phyloP scores from a whole-genome alignment of 2,888 invertebrate species.

The Gryllus longicercus region DNA sequence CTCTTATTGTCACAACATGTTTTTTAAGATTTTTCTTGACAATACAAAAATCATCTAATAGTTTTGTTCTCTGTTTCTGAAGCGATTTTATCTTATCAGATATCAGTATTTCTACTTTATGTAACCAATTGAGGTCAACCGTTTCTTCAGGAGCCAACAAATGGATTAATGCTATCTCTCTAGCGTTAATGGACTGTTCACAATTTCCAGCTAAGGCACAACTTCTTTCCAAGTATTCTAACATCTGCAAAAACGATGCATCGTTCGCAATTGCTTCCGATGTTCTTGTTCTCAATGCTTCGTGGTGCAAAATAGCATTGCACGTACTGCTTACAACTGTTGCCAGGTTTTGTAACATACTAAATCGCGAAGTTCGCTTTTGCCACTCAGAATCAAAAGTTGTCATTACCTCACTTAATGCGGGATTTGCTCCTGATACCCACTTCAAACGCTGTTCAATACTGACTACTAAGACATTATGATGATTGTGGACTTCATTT shows the following conservation, averaged over 20 bases:
- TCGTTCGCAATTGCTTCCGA: slow-evolving; percentile 55
- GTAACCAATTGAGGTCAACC: too few species aligned
- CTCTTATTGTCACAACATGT: slow-evolving; percentile 38
- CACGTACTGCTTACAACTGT: slow-evolving; percentile 56
- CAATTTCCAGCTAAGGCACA: too few species aligned
- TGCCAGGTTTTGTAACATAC: slow-evolving; percentile 53
- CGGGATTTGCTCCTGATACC: slow-evolving; percentile 85
- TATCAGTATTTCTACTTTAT: slow-evolving; percentile 6
- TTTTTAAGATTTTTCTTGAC: slow-evolving; percentile 42
- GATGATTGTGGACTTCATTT: slow-evolving; percentile 62
- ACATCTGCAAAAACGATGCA: slow-evolving; percentile 51
- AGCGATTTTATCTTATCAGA: slow-evolving; percentile 35
- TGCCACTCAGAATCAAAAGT: slow-evolving; percentile 59
- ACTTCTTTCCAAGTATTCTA: background rate
- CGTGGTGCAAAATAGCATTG: slow-evolving; percentile 60
- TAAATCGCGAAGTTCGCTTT: slow-evolving; percentile 51
- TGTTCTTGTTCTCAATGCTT: slow-evolving; percentile 58
- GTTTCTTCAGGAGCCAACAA: too few species aligned
- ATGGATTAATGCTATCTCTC: too few species aligned
- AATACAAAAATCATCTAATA: slow-evolving; percentile 55
- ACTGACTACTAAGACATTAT: slow-evolving; percentile 57
- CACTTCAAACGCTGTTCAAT: slow-evolving; percentile 74
- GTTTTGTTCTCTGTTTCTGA: slow-evolving; percentile 49
- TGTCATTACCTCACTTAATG: slow-evolving; percentile 58
- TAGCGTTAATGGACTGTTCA: too few species aligned